Conservation (phyloP, 2,888 invertebrate genomes). For the Cantharis nigra region DNA sequence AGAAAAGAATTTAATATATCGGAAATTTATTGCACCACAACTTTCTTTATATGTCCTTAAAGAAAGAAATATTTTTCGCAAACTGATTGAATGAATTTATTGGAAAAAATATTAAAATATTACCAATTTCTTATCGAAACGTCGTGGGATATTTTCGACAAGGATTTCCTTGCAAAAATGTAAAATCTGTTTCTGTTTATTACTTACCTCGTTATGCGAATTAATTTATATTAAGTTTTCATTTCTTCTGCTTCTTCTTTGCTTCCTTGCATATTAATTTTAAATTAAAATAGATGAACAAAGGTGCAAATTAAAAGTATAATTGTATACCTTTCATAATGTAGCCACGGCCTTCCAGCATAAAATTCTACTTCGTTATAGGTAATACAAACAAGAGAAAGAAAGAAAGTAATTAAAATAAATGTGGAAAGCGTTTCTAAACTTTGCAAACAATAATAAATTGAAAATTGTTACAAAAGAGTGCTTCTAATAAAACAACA, state of each 20-base stretch:
- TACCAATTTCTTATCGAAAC: neutral
- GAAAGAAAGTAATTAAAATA: neutral
- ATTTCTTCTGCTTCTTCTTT: neutral
- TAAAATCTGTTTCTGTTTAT: neutral
- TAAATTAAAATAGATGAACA: constrained; percentile 1
- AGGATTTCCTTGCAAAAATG: neutral
- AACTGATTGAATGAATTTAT: neutral
- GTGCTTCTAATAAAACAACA: neutral
- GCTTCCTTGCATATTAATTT: neutral
- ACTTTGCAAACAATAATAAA: neutral
- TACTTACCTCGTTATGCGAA: neutral
- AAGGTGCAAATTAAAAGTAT: neutral
- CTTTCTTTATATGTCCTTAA: neutral
- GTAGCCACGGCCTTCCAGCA: neutral
- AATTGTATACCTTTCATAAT: neutral
- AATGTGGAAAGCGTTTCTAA: neutral
- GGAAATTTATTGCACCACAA: constrained; percentile 1
- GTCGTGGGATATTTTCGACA: neutral
- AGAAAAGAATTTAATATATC: constrained; percentile 1
- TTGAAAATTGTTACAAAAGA: neutral
- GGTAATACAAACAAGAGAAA: neutral
- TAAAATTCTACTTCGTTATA: neutral
- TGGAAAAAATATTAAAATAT: neutral
- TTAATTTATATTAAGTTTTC: neutral
- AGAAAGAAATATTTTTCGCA: constrained; percentile 1